phyloP scores from a whole-genome alignment of 2,797 vertebrate species.

The Gallinago nigripennis region DNA sequence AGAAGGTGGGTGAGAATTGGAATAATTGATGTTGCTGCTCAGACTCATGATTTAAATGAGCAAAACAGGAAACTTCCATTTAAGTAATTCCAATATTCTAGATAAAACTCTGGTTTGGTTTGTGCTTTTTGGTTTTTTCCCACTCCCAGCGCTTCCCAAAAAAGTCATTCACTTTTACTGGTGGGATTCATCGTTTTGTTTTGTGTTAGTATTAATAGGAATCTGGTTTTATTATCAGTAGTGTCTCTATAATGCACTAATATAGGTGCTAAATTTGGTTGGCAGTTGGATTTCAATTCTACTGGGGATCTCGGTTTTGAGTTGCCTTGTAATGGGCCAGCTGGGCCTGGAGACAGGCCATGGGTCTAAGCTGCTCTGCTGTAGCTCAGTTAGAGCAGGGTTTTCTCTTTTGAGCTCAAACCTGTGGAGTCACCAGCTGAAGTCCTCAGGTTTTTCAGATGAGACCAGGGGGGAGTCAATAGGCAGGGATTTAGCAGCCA shows the following conservation, averaged over 20 bases:
- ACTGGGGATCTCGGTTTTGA: not conserved
- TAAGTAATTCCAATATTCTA: not conserved
- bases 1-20: not conserved
- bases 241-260: not conserved
- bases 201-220: not conserved
- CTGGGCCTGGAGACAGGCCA: not conserved
- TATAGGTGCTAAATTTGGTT: not conserved
- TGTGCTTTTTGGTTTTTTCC: not conserved
- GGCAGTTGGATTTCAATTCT: not conserved
- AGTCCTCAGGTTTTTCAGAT: not conserved
- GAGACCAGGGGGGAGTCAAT: not conserved
- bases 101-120: not conserved
- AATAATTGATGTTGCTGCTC: accelerated
- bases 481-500: not conserved
- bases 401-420: not conserved
- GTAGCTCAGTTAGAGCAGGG: no score
- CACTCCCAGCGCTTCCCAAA: not conserved
- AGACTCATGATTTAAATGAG: not conserved
- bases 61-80: not conserved
- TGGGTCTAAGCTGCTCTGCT: not conserved
- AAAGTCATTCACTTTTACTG: not conserved
- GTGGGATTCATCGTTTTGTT: not conserved
- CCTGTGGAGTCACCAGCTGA: not conserved
- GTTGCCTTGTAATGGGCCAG: not conserved
- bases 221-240: not conserved